Conservation (phyloP, 1,140 invertebrate species). For the Meloidogyne floridensis region DNA sequence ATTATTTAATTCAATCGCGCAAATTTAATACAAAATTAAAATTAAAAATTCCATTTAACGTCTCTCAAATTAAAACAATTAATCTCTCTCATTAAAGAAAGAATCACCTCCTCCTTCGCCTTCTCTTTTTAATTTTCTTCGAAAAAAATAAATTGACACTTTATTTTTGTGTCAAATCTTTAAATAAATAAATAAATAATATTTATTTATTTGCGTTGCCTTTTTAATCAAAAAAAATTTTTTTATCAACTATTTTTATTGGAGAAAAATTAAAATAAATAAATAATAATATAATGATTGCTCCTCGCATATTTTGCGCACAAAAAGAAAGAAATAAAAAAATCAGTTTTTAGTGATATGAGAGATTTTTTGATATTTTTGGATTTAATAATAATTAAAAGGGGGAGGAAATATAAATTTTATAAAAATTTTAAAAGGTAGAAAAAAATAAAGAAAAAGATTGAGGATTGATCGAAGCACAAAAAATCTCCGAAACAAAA, state of each 20-base stretch:
- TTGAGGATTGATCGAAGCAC: too few species aligned
- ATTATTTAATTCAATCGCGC: too few species aligned
- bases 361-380: too few species aligned
- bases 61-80: background rate
- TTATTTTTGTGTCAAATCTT: background rate
- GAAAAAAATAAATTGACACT: background rate
- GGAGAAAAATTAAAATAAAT: background rate
- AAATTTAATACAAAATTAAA: too few species aligned
- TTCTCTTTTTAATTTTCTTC: background rate
- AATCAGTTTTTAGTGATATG: too few species aligned
- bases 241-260: background rate
- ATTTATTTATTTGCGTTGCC: background rate
- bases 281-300: background rate
- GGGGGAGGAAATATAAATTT: too few species aligned
- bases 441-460: too few species aligned
- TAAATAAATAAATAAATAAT: background rate
- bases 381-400: too few species aligned
- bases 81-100: background rate
- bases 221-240: constrained; percentile 6
- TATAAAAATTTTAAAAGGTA: too few species aligned
- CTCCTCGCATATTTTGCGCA: background rate
- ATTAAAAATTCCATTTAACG: too few species aligned
- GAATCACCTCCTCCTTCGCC: background rate
- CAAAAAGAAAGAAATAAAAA: too few species aligned
- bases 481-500: too few species aligned